These are phyloP conservation scores for Thalassarche chlororhynchos DNA, from an alignment of 2,113 vertebrate genomes.

Conservation along the genomic window DNA sequence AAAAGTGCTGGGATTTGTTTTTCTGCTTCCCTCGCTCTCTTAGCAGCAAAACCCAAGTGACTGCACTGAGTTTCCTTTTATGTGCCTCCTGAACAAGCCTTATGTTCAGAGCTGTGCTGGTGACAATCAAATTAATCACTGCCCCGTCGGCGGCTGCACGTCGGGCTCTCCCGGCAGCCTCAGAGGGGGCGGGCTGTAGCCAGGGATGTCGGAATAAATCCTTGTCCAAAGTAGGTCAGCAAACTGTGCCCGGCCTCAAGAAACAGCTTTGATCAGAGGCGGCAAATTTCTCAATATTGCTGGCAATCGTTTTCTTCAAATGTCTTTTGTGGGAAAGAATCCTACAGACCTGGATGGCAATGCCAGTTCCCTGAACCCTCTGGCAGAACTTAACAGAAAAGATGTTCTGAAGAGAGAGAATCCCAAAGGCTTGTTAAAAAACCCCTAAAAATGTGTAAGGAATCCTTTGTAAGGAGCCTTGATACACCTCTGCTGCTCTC, in stretches of 20 bases:
- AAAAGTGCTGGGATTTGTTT: background rate
- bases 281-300: background rate
- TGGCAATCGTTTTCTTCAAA: background rate
- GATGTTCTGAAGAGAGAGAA: background rate
- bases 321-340: background rate
- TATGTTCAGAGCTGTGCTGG: background rate
- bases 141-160: background rate
- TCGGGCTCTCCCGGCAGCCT: background rate
- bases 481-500: background rate
- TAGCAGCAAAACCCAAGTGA: background rate
- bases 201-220: background rate
- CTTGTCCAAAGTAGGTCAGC: constrained; percentile 26
- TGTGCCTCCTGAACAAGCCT: background rate
- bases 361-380: background rate
- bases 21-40: background rate
- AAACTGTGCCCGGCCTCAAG: background rate
- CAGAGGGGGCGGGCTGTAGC: background rate
- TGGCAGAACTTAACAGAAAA: background rate
- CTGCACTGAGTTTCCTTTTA: background rate
- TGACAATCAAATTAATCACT: constrained; percentile 43
- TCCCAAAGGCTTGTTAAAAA: background rate
- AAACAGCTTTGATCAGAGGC: background rate
- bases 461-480: background rate
- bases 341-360: background rate
- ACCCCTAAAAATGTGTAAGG: background rate